Evolutionary conservation across 2,888 invertebrate genomes (phyloP).

Genomic region (Agonum fuliginosum): DNA sequence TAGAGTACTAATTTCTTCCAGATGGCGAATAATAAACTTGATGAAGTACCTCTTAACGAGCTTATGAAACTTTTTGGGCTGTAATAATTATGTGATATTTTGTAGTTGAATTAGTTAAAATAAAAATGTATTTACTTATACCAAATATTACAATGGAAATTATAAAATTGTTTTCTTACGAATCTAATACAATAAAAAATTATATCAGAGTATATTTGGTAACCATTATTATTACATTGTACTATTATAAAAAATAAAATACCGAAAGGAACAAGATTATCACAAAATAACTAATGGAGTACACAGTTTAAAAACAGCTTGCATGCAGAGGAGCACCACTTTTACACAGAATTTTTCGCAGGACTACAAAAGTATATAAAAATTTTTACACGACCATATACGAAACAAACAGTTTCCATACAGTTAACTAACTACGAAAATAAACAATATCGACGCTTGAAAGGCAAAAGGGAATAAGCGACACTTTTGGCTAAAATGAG

Average conservation of each 20-base stretch:
- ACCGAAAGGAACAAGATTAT: constrained; percentile 1
- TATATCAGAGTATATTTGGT: constrained; percentile 36
- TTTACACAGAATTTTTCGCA: too few species aligned
- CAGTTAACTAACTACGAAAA: too few species aligned
- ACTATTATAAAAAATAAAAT: constrained; percentile 21
- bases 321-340: constrained; percentile 21
- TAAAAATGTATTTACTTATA: background rate
- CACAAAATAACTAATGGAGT: too few species aligned
- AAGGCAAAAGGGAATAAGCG: too few species aligned
- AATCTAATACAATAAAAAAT: constrained; percentile 4
- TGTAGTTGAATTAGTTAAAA: background rate
- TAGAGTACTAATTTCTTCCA: constrained; percentile 6
- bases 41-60: background rate
- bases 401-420: too few species aligned
- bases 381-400: too few species aligned
- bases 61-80: background rate
- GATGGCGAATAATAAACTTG: constrained; percentile 20
- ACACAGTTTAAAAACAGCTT: constrained; percentile 17
- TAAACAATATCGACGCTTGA: too few species aligned
- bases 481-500: too few species aligned
- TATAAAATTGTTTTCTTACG: constrained; percentile 15
- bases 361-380: too few species aligned
- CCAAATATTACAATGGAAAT: background rate
- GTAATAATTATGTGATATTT: background rate
- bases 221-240: constrained; percentile 45